Evolutionary conservation across 2,113 vertebrate genomes (phyloP), one percentile per base, ranked within the genome.

Genomic region (Passer montanus): DNA sequence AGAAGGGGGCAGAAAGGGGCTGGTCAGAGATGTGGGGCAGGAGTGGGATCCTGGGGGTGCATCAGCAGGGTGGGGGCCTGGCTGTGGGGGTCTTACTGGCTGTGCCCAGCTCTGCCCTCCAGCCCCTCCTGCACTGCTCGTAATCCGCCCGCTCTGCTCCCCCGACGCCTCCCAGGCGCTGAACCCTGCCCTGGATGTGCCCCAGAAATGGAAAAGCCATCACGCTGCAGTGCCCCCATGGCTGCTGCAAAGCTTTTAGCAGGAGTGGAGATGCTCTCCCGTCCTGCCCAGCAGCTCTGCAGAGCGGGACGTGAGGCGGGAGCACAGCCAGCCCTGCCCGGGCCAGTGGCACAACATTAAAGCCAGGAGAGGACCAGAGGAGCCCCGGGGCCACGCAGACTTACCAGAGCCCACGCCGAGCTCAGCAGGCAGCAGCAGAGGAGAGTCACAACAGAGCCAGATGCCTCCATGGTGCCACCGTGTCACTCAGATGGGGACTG

Each of bases 401-500:
- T 96, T 94, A 97, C 96, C 96, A 97, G 76, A 64, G 96, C 95
- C 84, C 78, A 39, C 1, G 5, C 81, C 2, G 72, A 93, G 30
- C 91, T 63, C 59, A 95, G 79, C 43, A 97, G 85, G 37, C 84
- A 94, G 92, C 93, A 94, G 94, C 82, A 96, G 68, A 97, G 59
- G 3, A 96, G 72, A 80, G 43, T 41, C 18, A 9, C 72, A 1
- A 10, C 2, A 1, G 67, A 63, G n/a, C 72, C 3, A 1, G 75
- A 9, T 1, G 19, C 16, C 39, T 62, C 90, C 96, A 95, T 95
- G 87, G 74, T 82, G 84, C 58, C 73, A 33, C 64, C 0, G 6
- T 7, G 26, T 39, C 33, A 9, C 92, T 68, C 5, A 1, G 73
- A 23, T 1, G 22, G 50, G 19, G 22, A 56, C 35, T 60, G 75